Base-by-base conservation (phyloP, 2,888 invertebrate species). In the Alentia gelatinosa region DNA sequence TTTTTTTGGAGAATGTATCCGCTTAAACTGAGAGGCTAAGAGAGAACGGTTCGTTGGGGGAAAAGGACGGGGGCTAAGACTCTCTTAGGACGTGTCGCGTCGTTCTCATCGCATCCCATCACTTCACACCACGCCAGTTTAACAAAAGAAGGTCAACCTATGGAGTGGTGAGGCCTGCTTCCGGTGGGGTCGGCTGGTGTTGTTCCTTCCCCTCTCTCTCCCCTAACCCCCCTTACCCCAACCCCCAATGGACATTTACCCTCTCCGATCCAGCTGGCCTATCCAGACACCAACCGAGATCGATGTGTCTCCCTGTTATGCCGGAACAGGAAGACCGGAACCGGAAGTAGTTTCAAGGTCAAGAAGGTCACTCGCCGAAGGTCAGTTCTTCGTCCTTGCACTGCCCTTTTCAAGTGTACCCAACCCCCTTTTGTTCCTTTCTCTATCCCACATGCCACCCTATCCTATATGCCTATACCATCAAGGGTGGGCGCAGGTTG, bases 301-400 rank as follows among this genome's bases (percentile, higher is more conserved):
- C 79, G 35, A 79, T 39, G 37, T 1, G 68, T 68, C 68, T 68
- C 37, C 79, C 19, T n/a, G 79, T 39, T 0, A 19, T 39, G 35
- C 37, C 39, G 35, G 79, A 37, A 39, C 79, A 33, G 79, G 39
- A 79, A 74, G n/a, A 33, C 39, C 23, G 79, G 79, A 79, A 26
- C 79, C 3, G 79, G 39, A 79, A 19, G 79, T 19, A 79, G 37
- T 79, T 79, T 79, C 37, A 23, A 39, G 79, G 79, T 79, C 79
- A 39, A 35, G 4, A 19, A 79, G 79, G 35, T 79, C 37, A 79
- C 74, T 15, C 23, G 19, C 56, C n/a, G 19, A n/a, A n/a, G 56
- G 56, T 56, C 56, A 56, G 23, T 56, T 19, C 56, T 12, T 56
- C 12, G 23, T n/a, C 56, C 56, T n/a, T n/a, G 19, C 56, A n/a